phyloP scores from a whole-genome alignment of 2,888 invertebrate species.

The Lasioglossum villosulum region DNA sequence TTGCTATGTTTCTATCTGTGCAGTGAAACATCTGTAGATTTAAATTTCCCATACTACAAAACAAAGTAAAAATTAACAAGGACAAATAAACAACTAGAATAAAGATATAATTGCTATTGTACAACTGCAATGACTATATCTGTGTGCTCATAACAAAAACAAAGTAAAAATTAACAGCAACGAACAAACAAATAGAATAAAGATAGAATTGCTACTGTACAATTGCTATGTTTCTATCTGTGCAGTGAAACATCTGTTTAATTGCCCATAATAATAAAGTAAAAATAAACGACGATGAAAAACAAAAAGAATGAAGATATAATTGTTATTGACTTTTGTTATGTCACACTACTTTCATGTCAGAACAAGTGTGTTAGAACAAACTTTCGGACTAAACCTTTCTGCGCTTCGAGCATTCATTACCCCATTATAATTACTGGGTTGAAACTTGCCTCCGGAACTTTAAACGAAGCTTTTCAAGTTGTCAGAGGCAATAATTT shows the following conservation, averaged over 20 bases:
- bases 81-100: not conserved
- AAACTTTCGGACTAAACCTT: not conserved
- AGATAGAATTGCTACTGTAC: no score
- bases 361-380: not conserved
- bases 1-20: not conserved
- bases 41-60: no score
- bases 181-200: no score
- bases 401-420: not conserved
- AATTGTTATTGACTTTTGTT: not conserved
- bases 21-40: no score
- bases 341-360: not conserved
- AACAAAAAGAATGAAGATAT: not conserved
- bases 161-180: no score
- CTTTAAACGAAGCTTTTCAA: slow-evolving; percentile 10
- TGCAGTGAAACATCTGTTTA: no score
- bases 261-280: not conserved
- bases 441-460: not conserved
- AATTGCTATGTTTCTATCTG: no score
- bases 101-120: no score
- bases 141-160: no score
- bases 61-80: no score
- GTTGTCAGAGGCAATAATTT: slow-evolving; percentile 8
- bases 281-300: not conserved
- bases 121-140: no score
- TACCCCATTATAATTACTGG: not conserved